Percentiles rank a stretch among this genome's conserved stretches.
These are phyloP conservation scores for Vulpes lagopus DNA, from an alignment of 2,113 vertebrate genomes.

Conservation along the genomic window DNA sequence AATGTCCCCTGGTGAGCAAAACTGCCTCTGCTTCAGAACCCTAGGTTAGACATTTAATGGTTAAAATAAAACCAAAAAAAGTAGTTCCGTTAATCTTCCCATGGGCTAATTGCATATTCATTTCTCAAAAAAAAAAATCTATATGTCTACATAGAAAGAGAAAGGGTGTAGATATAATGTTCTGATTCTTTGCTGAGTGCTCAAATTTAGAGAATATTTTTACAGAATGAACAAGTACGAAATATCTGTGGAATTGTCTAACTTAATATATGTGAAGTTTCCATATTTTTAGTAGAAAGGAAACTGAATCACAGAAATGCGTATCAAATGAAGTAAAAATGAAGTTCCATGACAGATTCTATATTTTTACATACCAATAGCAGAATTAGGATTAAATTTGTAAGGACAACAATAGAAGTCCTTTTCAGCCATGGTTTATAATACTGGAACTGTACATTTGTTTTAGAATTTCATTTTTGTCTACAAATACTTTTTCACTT, in stretches of 20 bases:
- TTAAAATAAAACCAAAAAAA: not conserved
- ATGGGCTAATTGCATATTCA: not conserved
- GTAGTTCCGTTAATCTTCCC: not conserved
- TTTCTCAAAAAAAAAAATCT: not conserved
- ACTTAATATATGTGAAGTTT: not conserved
- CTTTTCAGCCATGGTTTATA: not conserved
- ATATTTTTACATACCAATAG: not conserved
- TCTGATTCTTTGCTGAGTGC: not conserved
- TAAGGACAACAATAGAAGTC: not conserved
- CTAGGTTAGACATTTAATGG: not conserved
- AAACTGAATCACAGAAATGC: not conserved
- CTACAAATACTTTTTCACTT: not conserved
- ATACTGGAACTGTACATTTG: not conserved
- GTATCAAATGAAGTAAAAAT: not conserved
- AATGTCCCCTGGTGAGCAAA: not conserved
- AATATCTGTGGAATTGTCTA: not conserved
- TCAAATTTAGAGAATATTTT: not conserved
- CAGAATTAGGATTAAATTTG: not conserved
- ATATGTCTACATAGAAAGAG: not conserved
- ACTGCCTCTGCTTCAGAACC: not conserved
- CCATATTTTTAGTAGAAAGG: not conserved
- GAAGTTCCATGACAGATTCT: not conserved
- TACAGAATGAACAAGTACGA: not conserved
- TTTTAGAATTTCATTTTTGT: constrained; percentile 35
- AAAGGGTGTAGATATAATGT: not conserved